phyloP scores from a whole-genome alignment of 2,113 vertebrate genomes.

The Gnathonemus longibarbis region DNA sequence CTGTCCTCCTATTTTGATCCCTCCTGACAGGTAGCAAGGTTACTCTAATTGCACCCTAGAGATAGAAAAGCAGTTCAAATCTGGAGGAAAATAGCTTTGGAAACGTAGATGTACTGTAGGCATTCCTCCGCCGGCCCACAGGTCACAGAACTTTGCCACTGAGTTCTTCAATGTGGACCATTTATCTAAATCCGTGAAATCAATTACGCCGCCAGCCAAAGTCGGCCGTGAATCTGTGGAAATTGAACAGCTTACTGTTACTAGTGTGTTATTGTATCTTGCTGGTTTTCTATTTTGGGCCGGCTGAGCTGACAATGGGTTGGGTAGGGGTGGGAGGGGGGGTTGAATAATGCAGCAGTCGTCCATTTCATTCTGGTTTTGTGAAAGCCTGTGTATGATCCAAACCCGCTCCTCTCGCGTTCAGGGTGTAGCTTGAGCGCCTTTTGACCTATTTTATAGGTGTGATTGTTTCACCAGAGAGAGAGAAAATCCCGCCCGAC shows the following conservation, averaged over 20 bases:
- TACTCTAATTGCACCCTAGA: neutral
- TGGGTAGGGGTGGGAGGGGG: slow-evolving; percentile 26
- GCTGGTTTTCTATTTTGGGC: slow-evolving; percentile 47
- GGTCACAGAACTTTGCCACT: neutral
- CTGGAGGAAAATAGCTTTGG: neutral
- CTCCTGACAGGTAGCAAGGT: neutral
- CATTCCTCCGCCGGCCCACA: neutral
- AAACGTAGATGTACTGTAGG: neutral
- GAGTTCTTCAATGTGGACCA: slow-evolving; percentile 10
- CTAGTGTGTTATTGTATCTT: slow-evolving; percentile 37
- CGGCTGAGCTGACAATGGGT: slow-evolving; percentile 3
- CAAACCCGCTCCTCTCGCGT: slow-evolving; percentile 3
- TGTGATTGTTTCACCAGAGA: slow-evolving; percentile 15
- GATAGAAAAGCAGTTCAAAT: neutral
- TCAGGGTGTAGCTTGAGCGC: slow-evolving; percentile 31
- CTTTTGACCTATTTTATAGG: slow-evolving; percentile 36
- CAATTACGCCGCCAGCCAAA: slow-evolving; percentile 23
- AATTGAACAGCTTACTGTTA: slow-evolving; percentile 39
- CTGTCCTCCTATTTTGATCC: neutral
- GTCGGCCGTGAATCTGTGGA: slow-evolving; percentile 33
- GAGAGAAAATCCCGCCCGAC: neutral
- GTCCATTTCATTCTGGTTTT: slow-evolving; percentile 28
- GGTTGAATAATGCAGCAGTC: slow-evolving; percentile 31
- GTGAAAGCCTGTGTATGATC: neutral
- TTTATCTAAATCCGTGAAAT: slow-evolving; percentile 37